phyloP scores from a whole-genome alignment of 2,888 invertebrate species.

The Tetragnatha montana region DNA sequence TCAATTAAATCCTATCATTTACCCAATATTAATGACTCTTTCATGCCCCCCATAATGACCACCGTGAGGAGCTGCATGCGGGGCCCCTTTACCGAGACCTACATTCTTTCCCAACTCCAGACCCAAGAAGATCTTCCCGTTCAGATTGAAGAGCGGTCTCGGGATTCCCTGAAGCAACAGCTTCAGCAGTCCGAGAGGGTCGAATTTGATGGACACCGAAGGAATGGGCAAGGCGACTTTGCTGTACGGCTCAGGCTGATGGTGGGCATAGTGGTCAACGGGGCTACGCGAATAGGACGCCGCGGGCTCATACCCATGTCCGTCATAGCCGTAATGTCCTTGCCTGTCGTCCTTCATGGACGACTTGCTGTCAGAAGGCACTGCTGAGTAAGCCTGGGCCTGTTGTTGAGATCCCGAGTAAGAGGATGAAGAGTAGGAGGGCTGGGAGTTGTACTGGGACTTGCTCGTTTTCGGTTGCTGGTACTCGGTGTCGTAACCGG shows the following conservation, averaged over 20 bases:
- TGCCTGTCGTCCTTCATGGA: constrained; percentile 45
- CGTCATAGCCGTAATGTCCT: constrained; percentile 52
- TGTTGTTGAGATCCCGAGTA: neutral
- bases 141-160: constrained; percentile 54
- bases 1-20: neutral
- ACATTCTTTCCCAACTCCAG: constrained; percentile 56
- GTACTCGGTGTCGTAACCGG: neutral
- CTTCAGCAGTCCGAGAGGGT: constrained; percentile 47
- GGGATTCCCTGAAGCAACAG: constrained; percentile 49
- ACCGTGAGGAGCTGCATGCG: neutral
- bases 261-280: constrained; percentile 8
- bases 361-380: neutral
- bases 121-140: constrained; percentile 64
- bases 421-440: constrained; percentile 1
- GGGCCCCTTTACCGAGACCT: constrained; percentile 13
- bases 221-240: constrained; percentile 10
- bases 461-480: neutral
- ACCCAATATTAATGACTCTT: constrained; percentile 39
- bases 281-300: constrained; percentile 2
- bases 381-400: neutral
- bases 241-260: constrained; percentile 1
- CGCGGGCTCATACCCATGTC: constrained; percentile 7
- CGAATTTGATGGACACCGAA: constrained; percentile 52
- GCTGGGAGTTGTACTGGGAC: neutral
- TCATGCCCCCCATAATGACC: constrained; percentile 8